Evolutionary conservation across 1,140 invertebrate species (phyloP).

Genomic region (Branchinecta lynchi): DNA sequence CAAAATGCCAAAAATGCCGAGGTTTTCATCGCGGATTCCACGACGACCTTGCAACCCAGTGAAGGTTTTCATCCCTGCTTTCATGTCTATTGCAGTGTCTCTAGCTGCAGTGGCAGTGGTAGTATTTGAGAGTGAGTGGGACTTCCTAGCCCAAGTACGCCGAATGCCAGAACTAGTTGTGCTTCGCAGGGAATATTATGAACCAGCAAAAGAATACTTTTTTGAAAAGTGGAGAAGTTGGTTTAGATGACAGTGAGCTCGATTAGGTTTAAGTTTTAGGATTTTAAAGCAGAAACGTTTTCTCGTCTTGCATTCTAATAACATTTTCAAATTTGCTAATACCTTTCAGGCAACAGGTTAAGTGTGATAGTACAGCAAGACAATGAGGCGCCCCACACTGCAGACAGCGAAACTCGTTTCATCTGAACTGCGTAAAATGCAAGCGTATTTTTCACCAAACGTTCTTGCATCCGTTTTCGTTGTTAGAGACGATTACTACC

Average conservation of each 20-base stretch:
- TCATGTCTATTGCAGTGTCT: constrained; percentile 42
- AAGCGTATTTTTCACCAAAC: too few species aligned
- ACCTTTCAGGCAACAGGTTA: too few species aligned
- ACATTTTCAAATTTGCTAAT: too few species aligned
- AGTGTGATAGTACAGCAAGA: too few species aligned
- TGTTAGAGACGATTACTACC: too few species aligned
- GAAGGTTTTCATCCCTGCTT: constrained; percentile 50
- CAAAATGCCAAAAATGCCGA: constrained; percentile 19
- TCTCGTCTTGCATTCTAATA: too few species aligned
- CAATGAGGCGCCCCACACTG: too few species aligned
- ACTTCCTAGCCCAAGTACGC: constrained; percentile 47
- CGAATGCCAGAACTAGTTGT: constrained; percentile 60
- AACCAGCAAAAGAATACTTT: constrained; percentile 53
- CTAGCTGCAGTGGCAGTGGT: constrained; percentile 27
- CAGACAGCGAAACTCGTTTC: too few species aligned
- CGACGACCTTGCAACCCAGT: constrained; percentile 39
- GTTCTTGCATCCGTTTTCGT: too few species aligned
- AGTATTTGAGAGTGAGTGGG: constrained; percentile 44
- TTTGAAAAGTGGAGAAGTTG: constrained; percentile 6
- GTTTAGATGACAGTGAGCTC: neutral
- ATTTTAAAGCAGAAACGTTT: too few species aligned
- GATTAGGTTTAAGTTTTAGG: too few species aligned
- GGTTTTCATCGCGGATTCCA: neutral
- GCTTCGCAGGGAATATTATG: constrained; percentile 60
- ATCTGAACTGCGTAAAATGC: too few species aligned